Evolutionary conservation across 2,113 vertebrate genomes (phyloP), one percentile per base, ranked within the genome.

Genomic region (Cyanoderma ruficeps): DNA sequence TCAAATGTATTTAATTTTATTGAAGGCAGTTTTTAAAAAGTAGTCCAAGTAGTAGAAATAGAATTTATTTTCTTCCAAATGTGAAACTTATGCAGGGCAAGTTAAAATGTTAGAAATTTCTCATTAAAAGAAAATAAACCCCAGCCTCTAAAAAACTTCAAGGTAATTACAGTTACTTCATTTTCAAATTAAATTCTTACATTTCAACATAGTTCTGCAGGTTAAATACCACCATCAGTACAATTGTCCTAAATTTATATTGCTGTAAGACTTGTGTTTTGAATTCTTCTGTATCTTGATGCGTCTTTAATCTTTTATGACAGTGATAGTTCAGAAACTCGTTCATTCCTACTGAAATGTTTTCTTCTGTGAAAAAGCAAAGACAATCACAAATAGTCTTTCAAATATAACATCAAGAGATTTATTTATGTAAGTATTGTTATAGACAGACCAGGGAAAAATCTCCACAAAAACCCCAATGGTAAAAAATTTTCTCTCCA

Each of bases 401-500:
- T 52, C 41, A 87, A 80, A 72, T 6, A 61, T 19, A 68, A 59
- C 7, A 86, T 33, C 6, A 61, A 46, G 22, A 7, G 14, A 44
- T 90, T 93, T 53, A 84, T 87, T 91, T 27, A 3, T 67, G 28
- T 5, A 3, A 67, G 6, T 63, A 37, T 71, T 85, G 22, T 49
- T 70, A 63, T 41, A 74, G 18, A 22, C 41, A 65, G 46, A 61
- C 8, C 15, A 53, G 31, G 33, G 27, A 65, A 80, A 42, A 20
- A 1, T 37, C 15, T 2, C 7, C 33, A 75, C 10, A 41, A 57
- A 74, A 24, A 0, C 1, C 8, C 8, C 30, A 30, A 7, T 15
- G 8, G 13, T 76, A 80, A 64, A 82, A 84, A 64, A n/a, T 37
- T 63, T 15, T 75, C 20, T 74, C 21, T 41, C 42, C 30, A n/a